Percentiles rank a stretch among this genome's conserved stretches.
These are phyloP conservation scores for Chrysogorgia sp. DNA, from an alignment of 92 coral and sea anemone species.

Conservation along the genomic window DNA sequence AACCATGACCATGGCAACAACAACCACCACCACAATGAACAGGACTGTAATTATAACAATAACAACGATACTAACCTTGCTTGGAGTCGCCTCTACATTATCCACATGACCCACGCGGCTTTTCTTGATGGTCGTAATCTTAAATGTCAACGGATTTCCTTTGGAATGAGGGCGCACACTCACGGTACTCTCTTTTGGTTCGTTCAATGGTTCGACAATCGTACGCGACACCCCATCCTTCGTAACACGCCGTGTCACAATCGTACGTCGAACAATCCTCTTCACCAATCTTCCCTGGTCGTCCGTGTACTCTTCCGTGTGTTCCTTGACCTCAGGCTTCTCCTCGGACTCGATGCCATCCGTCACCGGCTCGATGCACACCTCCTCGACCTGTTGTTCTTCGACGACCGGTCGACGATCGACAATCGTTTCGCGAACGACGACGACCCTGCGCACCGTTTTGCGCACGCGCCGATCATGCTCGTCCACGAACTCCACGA, in stretches of 20 bases:
- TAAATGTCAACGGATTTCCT: conserved; percentile 54
- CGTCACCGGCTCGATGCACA: background rate
- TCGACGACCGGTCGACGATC: conserved; percentile 1
- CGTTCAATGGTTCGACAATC: conserved; percentile 18
- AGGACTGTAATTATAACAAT: background rate
- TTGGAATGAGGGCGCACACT: conserved; percentile 39
- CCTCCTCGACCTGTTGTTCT: conserved; percentile 5
- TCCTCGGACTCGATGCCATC: conserved; percentile 2
- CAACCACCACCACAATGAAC: no score
- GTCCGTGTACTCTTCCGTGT: conserved; percentile 67
- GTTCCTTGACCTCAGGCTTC: conserved; percentile 5
- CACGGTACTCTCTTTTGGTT: conserved; percentile 40
- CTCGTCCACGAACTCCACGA: conserved; percentile 42
- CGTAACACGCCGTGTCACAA: conserved; percentile 44
- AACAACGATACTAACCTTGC: background rate
- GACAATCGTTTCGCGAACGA: conserved; percentile 12
- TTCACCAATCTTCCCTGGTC: conserved; percentile 56
- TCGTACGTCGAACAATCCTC: conserved; percentile 52
- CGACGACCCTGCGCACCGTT: background rate
- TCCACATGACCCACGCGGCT: conserved; percentile 54
- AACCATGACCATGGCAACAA: background rate
- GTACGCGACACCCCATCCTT: conserved; percentile 7
- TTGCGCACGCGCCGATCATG: conserved; percentile 34
- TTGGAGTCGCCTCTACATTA: conserved; percentile 14
- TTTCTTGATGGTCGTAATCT: conserved; percentile 71